Conservation (phyloP, 2,797 vertebrate species). For the Gobio occitaniae region DNA sequence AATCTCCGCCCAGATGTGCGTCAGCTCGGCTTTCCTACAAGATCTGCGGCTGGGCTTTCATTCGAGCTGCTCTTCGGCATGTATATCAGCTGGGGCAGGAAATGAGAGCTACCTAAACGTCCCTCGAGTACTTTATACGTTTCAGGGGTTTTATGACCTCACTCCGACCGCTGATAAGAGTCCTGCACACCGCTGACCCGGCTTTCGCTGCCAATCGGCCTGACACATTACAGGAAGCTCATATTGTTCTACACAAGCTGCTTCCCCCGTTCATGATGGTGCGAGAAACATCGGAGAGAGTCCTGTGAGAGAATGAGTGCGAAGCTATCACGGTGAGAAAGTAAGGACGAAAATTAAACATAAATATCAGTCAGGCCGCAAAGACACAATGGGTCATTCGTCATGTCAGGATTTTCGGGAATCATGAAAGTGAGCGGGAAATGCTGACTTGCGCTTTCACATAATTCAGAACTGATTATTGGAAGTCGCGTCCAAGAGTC, state of each 20-base stretch:
- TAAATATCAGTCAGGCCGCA: constrained; percentile 64
- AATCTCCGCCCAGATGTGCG: not conserved
- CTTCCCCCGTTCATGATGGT: constrained; percentile 64
- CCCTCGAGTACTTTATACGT: constrained; percentile 49
- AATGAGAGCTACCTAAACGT: constrained; percentile 19
- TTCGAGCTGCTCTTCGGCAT: not conserved
- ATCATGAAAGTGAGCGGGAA: constrained; percentile 65
- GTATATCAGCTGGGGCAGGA: constrained; percentile 27
- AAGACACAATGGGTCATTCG: constrained; percentile 65
- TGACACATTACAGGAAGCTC: constrained; percentile 74
- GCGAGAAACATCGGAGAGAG: constrained; percentile 26
- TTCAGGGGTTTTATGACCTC: constrained; percentile 50
- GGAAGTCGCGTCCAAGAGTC: not conserved
- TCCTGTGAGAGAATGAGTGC: constrained; percentile 52
- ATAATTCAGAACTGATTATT: constrained; percentile 17
- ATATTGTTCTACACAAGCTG: constrained; percentile 77
- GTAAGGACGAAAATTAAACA: constrained; percentile 64
- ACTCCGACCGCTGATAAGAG: constrained; percentile 52
- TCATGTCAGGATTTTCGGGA: constrained; percentile 70
- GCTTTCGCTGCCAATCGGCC: constrained; percentile 48
- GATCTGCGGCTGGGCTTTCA: not conserved
- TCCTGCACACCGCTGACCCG: constrained; percentile 31
- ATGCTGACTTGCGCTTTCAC: constrained; percentile 29
- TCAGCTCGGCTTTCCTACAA: constrained; percentile 7
- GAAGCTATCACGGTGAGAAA: constrained; percentile 68